Base-by-base conservation (phyloP, 1,140 invertebrate species). In the Diabrotica undecimpunctata region DNA sequence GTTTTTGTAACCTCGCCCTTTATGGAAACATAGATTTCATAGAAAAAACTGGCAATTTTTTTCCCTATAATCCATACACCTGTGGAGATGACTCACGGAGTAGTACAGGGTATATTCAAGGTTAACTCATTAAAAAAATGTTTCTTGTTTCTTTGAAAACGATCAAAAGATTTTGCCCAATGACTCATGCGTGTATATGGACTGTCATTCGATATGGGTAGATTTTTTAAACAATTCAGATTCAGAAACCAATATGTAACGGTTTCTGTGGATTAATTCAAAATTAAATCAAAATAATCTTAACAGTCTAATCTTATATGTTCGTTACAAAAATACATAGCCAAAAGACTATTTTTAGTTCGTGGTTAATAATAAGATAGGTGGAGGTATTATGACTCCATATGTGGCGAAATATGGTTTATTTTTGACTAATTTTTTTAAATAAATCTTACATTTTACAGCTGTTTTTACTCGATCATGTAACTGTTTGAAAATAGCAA, bases 151-250 rank as follows among this genome's bases (percentile, higher is more conserved):
- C 35, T 58, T 41, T 25, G 38, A 55, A 55, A 13, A 54, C 13
- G 13, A 36, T 53, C 54, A 25, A 56, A 14, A 58, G 38, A 37
- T 58, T 35, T 58, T n/a, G 12, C 13, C 6, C 25, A 12, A 8
- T 54, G 51, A 50, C 13, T 52, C 61, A 50, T 62, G 37, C 9
- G 41, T 62, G 35, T 62, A 62, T 62, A 62, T 62, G 53, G 61
- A 52, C 51, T 62, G 61, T 38, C 61, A 62, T 54, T 54, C 35
- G 61, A 62, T 62, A 62, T 54, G 51, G 14, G n/a, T n/a, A 11
- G 14, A 12, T 53, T 53, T 12, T 53, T 53, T 53, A 53, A 53
- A 12, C n/a, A 53, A n/a, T n/a, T n/a, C n/a, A n/a, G n/a, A n/a
- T n/a, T n/a, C 10, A 5, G 6, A 12, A 53, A 53, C 51, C 0